Evolutionary conservation across 2,113 vertebrate species (phyloP).

Genomic region (Hippolais icterina): DNA sequence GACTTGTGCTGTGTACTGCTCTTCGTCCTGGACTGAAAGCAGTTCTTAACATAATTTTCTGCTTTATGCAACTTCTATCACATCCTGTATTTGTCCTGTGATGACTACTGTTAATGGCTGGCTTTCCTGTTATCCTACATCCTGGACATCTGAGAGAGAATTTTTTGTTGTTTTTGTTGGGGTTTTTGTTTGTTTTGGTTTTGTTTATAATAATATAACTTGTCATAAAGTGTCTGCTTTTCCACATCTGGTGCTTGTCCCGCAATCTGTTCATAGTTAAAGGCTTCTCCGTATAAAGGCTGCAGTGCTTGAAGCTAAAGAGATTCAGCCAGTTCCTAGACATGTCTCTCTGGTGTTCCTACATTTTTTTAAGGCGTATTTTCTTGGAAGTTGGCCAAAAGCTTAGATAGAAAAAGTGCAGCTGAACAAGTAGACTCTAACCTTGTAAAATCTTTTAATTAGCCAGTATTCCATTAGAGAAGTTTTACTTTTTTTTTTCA

Average conservation of each 20-base stretch:
- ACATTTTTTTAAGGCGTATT: neutral
- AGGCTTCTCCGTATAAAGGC: neutral
- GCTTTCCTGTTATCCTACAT: neutral
- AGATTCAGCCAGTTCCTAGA: neutral
- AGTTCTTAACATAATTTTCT: accelerated
- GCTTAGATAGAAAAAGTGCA: neutral
- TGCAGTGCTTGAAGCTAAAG: neutral
- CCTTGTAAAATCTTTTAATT: neutral
- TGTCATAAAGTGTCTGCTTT: neutral
- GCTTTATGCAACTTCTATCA: neutral
- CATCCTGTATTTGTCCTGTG: neutral
- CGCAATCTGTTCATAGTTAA: neutral
- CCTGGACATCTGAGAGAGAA: neutral
- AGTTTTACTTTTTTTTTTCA: accelerated
- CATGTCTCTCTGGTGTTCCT: neutral
- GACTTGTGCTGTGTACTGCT: accelerated
- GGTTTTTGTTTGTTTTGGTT: neutral
- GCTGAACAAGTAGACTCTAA: neutral
- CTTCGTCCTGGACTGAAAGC: neutral
- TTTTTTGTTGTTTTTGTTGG: neutral
- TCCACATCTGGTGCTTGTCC: neutral
- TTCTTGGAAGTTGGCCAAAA: neutral
- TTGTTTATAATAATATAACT: neutral
- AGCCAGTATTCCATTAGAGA: neutral
- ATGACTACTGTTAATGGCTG: neutral